Percentiles rank a stretch among this genome's conserved stretches.
phyloP scores from a whole-genome alignment of 1,140 invertebrate genomes.

The Drosophila watanabei region DNA sequence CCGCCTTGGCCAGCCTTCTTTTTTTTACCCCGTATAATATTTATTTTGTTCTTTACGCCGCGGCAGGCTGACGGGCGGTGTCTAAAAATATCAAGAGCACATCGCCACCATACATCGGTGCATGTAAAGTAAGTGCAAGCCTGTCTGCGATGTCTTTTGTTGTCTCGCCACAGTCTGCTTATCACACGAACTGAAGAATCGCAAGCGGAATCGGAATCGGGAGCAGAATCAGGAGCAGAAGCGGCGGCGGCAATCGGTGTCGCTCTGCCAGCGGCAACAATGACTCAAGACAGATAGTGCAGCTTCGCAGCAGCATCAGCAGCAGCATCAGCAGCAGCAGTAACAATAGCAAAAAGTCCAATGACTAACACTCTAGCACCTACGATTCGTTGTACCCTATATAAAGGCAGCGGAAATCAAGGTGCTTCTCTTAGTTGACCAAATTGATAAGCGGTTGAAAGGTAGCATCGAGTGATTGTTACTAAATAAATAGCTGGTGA shows the following conservation, averaged over 20 bases:
- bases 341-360: constrained; percentile 48
- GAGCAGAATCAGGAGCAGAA: constrained; percentile 32
- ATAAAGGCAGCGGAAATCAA: constrained; percentile 22
- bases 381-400: constrained; percentile 42
- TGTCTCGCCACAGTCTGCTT: constrained; percentile 82
- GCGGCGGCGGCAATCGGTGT: constrained; percentile 21
- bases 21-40: constrained; percentile 25
- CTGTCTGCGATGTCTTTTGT: constrained; percentile 79
- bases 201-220: constrained; percentile 22
- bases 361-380: constrained; percentile 72
- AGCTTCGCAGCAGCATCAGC: constrained; percentile 1
- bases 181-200: constrained; percentile 44
- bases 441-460: constrained; percentile 23
- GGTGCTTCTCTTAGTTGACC: constrained; percentile 17
- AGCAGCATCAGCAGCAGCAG: constrained; percentile 4
- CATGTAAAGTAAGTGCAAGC: constrained; percentile 72
- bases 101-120: constrained; percentile 19
- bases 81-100: constrained; percentile 68
- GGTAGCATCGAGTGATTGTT: background rate
- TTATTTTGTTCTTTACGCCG: constrained; percentile 22
- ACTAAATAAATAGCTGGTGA: background rate
- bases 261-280: constrained; percentile 27
- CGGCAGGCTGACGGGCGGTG: constrained; percentile 44
- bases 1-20: constrained; percentile 13
- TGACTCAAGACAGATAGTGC: constrained; percentile 25